Percentiles rank a stretch among this genome's conserved stretches.
Conservation (phyloP, 1,140 invertebrate species). For the Cotesia typhae region DNA sequence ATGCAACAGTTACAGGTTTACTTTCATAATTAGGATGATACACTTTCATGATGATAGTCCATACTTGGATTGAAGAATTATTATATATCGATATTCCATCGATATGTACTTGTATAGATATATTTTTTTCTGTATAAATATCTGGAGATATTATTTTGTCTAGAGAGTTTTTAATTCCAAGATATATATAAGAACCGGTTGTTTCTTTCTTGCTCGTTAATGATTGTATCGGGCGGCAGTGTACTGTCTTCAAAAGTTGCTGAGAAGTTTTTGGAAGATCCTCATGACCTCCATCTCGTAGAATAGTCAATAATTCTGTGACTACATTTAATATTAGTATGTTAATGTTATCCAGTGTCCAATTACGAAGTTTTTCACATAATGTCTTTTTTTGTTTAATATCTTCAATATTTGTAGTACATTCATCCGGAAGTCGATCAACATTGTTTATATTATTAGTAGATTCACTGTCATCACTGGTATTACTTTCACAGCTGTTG, state of each 20-base stretch:
- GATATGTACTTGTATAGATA: conserved; percentile 32
- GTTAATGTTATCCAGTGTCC: not conserved
- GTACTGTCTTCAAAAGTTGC: conserved; percentile 20
- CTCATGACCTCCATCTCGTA: conserved; percentile 8
- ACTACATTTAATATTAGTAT: conserved; percentile 10
- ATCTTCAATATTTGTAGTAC: no score
- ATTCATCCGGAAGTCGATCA: no score
- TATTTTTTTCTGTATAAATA: conserved; percentile 29
- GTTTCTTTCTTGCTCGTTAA: not conserved
- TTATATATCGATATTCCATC: conserved; percentile 37
- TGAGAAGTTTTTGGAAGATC: conserved; percentile 21
- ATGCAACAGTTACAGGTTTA: conserved; percentile 32
- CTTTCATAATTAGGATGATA: conserved; percentile 22
- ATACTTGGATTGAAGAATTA: conserved; percentile 26
- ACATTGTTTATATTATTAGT: no score
- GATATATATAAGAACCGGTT: not conserved
- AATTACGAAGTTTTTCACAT: no score
- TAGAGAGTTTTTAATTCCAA: not conserved
- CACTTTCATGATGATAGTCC: conserved; percentile 32
- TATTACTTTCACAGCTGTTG: no score
- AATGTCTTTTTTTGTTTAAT: no score
- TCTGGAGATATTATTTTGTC: not conserved
- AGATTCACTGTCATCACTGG: no score
- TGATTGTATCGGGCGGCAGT: not conserved
- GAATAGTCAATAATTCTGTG: conserved; percentile 20